phyloP scores from a whole-genome alignment of 1,140 invertebrate species.

The Papilio polyxenes region DNA sequence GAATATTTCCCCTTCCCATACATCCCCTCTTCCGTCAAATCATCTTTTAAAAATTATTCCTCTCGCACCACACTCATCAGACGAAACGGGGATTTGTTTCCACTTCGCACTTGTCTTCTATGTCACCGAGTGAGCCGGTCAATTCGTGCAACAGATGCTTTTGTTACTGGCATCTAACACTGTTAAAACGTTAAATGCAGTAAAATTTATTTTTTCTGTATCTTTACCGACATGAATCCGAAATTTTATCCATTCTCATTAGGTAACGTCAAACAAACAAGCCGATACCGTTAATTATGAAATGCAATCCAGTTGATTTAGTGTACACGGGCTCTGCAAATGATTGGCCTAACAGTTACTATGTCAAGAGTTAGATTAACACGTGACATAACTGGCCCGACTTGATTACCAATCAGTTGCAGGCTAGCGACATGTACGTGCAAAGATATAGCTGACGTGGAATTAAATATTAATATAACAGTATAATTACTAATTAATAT shows the following conservation, averaged over 20 bases:
- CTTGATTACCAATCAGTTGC: slow-evolving; percentile 20
- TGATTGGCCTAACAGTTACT: not conserved
- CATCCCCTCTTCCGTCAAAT: too few species aligned
- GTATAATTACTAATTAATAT: not conserved
- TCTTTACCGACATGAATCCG: too few species aligned
- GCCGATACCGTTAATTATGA: not conserved
- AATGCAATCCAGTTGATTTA: slow-evolving; percentile 1
- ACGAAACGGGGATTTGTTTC: too few species aligned
- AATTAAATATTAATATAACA: not conserved
- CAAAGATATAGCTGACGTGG: not conserved
- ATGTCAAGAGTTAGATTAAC: slow-evolving; percentile 1
- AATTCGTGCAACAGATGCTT: too few species aligned
- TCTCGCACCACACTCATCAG: too few species aligned
- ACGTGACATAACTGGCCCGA: not conserved
- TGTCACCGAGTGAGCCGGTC: too few species aligned
- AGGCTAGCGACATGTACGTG: not conserved
- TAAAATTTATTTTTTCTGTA: too few species aligned
- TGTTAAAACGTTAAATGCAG: too few species aligned
- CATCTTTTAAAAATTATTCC: too few species aligned
- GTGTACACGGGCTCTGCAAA: slow-evolving; percentile 9
- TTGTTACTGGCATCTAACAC: too few species aligned
- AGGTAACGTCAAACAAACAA: not conserved
- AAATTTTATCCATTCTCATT: not conserved
- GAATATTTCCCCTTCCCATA: too few species aligned
- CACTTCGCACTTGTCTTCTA: too few species aligned